Percentiles rank a stretch among this genome's conserved stretches.
Evolutionary conservation across 2,113 vertebrate species (phyloP).

Genomic region (Nerophis lumbriciformis): DNA sequence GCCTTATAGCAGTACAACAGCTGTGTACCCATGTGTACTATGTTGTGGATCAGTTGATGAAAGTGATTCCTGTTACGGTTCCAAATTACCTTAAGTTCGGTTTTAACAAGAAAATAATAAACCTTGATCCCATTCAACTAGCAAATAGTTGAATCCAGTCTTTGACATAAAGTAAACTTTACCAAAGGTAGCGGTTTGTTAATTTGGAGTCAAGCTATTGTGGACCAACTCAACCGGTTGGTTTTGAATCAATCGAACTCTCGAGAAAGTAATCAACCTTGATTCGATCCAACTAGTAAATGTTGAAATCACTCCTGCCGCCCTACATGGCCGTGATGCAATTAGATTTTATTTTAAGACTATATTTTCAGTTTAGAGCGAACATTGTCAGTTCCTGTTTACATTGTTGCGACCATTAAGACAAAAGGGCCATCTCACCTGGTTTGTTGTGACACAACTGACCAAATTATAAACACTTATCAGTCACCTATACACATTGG

Average conservation of each 20-base stretch:
- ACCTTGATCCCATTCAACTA: neutral
- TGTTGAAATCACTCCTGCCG: too few species aligned
- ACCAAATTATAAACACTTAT: neutral
- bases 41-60: too few species aligned
- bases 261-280: too few species aligned
- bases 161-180: too few species aligned
- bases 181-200: neutral
- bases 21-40: too few species aligned
- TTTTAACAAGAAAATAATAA: neutral
- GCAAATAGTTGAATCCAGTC: neutral
- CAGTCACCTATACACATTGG: neutral
- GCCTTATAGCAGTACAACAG: too few species aligned
- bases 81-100: neutral
- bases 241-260: too few species aligned
- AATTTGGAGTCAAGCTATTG: neutral
- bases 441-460: neutral
- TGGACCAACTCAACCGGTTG: neutral
- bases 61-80: too few species aligned
- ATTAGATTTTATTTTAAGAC: too few species aligned
- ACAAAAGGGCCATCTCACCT: neutral
- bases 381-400: neutral
- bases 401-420: neutral
- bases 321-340: too few species aligned
- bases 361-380: too few species aligned
- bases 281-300: too few species aligned